phyloP scores from a whole-genome alignment of 2,113 vertebrate species.

The Odocoileus hemionus region DNA sequence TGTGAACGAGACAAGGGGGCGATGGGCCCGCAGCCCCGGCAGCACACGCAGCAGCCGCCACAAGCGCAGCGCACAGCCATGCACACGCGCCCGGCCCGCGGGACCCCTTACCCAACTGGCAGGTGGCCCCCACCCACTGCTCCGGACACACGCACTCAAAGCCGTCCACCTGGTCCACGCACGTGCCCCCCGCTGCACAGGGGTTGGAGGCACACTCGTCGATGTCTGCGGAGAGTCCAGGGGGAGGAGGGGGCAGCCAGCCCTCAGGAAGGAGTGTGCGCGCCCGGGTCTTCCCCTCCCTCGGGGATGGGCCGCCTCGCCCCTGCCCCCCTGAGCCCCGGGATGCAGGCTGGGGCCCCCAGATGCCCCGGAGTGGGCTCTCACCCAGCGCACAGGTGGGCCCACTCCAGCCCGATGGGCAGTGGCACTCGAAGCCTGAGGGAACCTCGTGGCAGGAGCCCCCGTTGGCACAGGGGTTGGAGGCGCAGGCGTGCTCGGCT shows the following conservation, averaged over 20 bases:
- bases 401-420: constrained; percentile 92
- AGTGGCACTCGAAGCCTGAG: constrained; percentile 93
- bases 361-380: neutral
- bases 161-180: constrained; percentile 89
- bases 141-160: constrained; percentile 94
- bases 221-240: constrained; percentile 83
- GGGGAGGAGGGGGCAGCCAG: fast-evolving
- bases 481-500: constrained; percentile 95
- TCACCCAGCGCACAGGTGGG: constrained; percentile 94
- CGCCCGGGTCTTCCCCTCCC: fast-evolving
- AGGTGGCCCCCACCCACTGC: constrained; percentile 94
- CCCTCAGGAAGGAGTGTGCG: fast-evolving
- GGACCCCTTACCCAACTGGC: constrained; percentile 90
- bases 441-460: constrained; percentile 92
- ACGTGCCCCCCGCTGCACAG: constrained; percentile 91
- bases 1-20: constrained; percentile 88
- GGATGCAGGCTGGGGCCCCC: neutral
- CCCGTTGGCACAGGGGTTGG: constrained; percentile 95
- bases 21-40: constrained; percentile 65
- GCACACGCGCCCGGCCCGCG: fast-evolving
- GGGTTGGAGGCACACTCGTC: constrained; percentile 93
- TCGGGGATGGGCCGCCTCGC: fast-evolving
- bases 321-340: neutral
- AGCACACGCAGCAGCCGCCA: constrained; percentile 37
- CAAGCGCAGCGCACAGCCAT: neutral